These are phyloP conservation scores for Resseliella maxima DNA, from an alignment of 2,888 invertebrate species.

Conservation along the genomic window DNA sequence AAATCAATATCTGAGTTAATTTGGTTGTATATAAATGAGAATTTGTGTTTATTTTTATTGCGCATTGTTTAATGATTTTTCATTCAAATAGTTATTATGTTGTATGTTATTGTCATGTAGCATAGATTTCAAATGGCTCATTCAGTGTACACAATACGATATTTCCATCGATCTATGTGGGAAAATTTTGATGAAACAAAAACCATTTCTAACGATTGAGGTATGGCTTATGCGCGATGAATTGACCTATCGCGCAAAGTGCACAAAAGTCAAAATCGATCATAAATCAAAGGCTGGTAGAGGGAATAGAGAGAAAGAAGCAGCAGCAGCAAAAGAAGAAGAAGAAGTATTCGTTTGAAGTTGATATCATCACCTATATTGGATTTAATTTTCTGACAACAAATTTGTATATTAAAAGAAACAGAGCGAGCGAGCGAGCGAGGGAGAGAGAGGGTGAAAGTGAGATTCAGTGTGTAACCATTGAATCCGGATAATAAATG, in stretches of 20 bases:
- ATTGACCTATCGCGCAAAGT: conserved; percentile 46
- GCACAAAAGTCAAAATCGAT: conserved; percentile 36
- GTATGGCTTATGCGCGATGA: not conserved
- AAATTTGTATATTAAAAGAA: not conserved
- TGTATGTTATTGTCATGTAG: conserved; percentile 29
- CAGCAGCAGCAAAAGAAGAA: too few species aligned
- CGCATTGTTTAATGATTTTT: not conserved
- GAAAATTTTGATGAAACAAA: conserved; percentile 14
- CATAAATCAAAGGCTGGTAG: conserved; percentile 39
- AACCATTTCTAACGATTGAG: not conserved
- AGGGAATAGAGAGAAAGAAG: not conserved
- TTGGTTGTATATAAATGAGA: not conserved
- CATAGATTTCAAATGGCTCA: conserved; percentile 27
- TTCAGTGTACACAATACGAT: not conserved
- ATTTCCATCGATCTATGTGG: conserved; percentile 24
- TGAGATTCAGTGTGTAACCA: not conserved
- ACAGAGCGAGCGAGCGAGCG: not conserved
- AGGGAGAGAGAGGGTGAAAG: not conserved
- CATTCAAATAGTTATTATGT: too few species aligned
- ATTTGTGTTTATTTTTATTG: not conserved
- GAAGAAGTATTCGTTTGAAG: not conserved
- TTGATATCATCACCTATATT: conserved; percentile 42
- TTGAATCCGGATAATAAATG: conserved; percentile 22
- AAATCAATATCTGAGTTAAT: too few species aligned
- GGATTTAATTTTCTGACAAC: conserved; percentile 44